phyloP scores from a whole-genome alignment of 2,888 invertebrate species.

The Brachyopa scutellaris region DNA sequence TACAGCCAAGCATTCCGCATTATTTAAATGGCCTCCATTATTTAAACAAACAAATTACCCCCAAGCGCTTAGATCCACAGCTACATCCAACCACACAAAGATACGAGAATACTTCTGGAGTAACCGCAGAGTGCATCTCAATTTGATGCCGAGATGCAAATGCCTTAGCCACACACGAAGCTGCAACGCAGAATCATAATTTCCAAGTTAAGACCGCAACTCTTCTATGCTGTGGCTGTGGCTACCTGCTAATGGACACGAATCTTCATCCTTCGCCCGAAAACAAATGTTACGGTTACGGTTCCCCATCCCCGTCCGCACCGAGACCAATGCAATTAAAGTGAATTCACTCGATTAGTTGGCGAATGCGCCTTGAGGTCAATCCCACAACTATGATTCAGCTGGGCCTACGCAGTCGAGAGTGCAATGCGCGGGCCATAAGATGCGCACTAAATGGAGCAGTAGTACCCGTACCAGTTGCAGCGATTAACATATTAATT shows the following conservation, averaged over 20 bases:
- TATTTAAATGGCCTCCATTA: slow-evolving; percentile 50
- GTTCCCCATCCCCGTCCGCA: too few species aligned
- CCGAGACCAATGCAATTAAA: slow-evolving; percentile 59
- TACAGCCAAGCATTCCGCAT: slow-evolving; percentile 25
- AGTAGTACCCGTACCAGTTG: slow-evolving; percentile 44
- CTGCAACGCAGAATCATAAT: slow-evolving; percentile 32
- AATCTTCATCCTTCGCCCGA: slow-evolving; percentile 18
- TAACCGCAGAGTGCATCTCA: slow-evolving; percentile 52
- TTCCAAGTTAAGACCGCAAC: slow-evolving; percentile 18
- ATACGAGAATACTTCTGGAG: neutral
- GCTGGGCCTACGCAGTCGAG: slow-evolving; percentile 6
- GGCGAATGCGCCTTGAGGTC: slow-evolving; percentile 54
- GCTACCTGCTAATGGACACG: slow-evolving; percentile 42
- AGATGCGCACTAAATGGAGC: slow-evolving; percentile 34
- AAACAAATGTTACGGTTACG: neutral
- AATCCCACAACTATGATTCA: slow-evolving; percentile 27
- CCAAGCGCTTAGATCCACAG: slow-evolving; percentile 27
- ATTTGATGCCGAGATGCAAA: slow-evolving; percentile 66
- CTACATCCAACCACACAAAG: slow-evolving; percentile 7
- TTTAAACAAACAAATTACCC: slow-evolving; percentile 58
- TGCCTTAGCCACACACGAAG: slow-evolving; percentile 70
- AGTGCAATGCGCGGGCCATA: slow-evolving; percentile 12
- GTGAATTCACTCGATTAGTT: slow-evolving; percentile 64
- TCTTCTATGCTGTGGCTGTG: neutral
- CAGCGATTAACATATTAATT: slow-evolving; percentile 67